Base-by-base conservation (phyloP, 2,113 vertebrate genomes). In the rat (Rattus norvegicus) region DNA sequence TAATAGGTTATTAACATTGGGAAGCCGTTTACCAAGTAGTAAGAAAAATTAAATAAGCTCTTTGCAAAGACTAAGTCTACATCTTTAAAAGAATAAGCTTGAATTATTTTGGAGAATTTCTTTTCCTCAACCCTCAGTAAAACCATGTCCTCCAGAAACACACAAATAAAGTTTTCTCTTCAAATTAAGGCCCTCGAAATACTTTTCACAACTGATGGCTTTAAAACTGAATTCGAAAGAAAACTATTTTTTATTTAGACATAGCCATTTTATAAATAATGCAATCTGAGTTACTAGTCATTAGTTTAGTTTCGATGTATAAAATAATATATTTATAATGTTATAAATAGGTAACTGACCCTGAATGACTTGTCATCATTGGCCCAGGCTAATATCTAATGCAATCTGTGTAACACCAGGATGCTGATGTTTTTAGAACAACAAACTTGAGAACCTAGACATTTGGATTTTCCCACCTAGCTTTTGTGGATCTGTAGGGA, bases 211-310 rank as follows among this genome's bases (percentile, higher is more conserved):
- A 84, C n/a, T 2, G n/a, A 2, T 63, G 33, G 11, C 47, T 92
- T 92, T 86, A 95, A 80, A 94, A 80, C 49, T 94, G 20, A n/a
- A 33, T 95, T 63, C 16, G 59, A 80, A 87, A 90, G 3, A 92
- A 94, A 84, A 84, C 56, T 28, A 19, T 92, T 88, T 88, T 88
- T 95, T 10, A 88, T 76, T 26, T 6, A 72, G 94, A 69, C 89
- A 14, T 89, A n/a, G 14, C 90, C 20, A 88, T 75, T 88, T 91
- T 89, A 5, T 86, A 90, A 84, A 86, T 88, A 91, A 77, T 3
- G 36, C 2, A 92, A 77, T 81, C 20, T 90, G 16, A 70, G 69
- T 88, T 63, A 63, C 52, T 88, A 86, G 47, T 79, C 65, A 24
- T 88, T 90, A 47, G 72, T 69, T 49, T 91, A 77, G 39, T 59